A percentile compares a stretch with the other conserved stretches of the same genome.
phyloP scores from a whole-genome alignment of 2,113 vertebrate genomes.

The Rhea pennata region DNA sequence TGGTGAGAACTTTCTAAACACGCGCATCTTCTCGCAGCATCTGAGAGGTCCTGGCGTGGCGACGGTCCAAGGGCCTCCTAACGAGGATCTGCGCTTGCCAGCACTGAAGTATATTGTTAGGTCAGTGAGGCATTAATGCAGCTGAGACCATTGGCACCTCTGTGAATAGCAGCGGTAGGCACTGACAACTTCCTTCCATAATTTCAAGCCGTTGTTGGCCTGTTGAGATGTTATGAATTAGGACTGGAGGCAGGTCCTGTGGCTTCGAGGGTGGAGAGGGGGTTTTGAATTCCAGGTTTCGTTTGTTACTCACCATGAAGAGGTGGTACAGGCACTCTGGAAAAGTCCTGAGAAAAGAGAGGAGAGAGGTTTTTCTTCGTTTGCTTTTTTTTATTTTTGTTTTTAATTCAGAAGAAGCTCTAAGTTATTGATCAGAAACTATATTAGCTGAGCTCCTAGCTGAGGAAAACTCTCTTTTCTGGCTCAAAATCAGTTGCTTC shows the following conservation, averaged over 20 bases:
- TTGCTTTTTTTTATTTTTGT: not conserved
- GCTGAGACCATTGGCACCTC: not conserved
- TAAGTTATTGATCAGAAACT: not conserved
- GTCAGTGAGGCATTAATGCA: not conserved
- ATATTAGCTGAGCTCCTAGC: not conserved
- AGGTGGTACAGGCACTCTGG: not conserved
- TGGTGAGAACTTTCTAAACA: not conserved
- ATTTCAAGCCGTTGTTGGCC: not conserved
- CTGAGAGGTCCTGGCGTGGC: not conserved
- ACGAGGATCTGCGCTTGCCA: not conserved
- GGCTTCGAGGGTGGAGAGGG: not conserved
- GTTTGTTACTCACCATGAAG: not conserved
- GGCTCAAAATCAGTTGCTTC: not conserved
- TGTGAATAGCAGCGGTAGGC: not conserved
- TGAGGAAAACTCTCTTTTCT: not conserved
- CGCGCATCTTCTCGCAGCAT: rapidly evolving
- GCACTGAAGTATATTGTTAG: not conserved
- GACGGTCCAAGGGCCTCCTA: rapidly evolving
- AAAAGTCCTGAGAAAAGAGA: not conserved
- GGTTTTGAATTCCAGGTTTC: not conserved
- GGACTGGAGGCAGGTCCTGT: not conserved
- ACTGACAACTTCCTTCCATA: not conserved
- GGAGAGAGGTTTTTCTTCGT: not conserved
- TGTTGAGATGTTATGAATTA: not conserved
- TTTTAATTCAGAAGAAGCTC: not conserved